These are phyloP conservation scores for Helicoverpa assulta DNA, from an alignment of 2,888 invertebrate genomes.

Conservation along the genomic window DNA sequence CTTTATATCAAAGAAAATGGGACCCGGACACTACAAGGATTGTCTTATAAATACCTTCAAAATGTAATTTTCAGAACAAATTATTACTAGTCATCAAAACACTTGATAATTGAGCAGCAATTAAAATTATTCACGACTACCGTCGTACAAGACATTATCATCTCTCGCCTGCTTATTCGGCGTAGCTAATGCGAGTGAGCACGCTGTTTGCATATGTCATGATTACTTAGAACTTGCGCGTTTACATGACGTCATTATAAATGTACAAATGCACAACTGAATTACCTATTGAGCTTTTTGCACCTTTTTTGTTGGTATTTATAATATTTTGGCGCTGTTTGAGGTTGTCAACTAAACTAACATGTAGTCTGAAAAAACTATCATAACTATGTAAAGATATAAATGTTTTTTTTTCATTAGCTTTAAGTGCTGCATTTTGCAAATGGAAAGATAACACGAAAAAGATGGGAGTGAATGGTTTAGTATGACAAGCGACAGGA, in stretches of 20 bases:
- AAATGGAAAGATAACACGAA: too few relatives aligned
- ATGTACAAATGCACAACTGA: conserved; percentile 17
- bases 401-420: too few relatives aligned
- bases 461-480: too few relatives aligned
- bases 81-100: too few relatives aligned
- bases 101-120: conserved; percentile 2
- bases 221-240: conserved; percentile 39
- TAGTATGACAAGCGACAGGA: too few relatives aligned
- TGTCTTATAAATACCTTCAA: too few relatives aligned
- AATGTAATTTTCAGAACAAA: too few relatives aligned
- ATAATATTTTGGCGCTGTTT: conserved; percentile 5
- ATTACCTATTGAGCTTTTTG: background rate
- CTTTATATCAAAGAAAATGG: too few relatives aligned
- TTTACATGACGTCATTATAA: conserved; percentile 14
- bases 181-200: conserved; percentile 9
- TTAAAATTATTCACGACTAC: background rate
- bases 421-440: too few relatives aligned
- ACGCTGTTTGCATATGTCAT: conserved; percentile 25
- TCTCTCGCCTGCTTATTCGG: background rate
- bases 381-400: too few relatives aligned
- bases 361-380: conserved; percentile 11
- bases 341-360: conserved; percentile 39
- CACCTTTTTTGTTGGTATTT: background rate
- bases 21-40: too few relatives aligned
- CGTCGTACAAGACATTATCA: conserved; percentile 3